A percentile compares a stretch with the other conserved stretches of the same genome.
phyloP scores from a whole-genome alignment of 1,140 invertebrate species.

The Wasmannia auropunctata region DNA sequence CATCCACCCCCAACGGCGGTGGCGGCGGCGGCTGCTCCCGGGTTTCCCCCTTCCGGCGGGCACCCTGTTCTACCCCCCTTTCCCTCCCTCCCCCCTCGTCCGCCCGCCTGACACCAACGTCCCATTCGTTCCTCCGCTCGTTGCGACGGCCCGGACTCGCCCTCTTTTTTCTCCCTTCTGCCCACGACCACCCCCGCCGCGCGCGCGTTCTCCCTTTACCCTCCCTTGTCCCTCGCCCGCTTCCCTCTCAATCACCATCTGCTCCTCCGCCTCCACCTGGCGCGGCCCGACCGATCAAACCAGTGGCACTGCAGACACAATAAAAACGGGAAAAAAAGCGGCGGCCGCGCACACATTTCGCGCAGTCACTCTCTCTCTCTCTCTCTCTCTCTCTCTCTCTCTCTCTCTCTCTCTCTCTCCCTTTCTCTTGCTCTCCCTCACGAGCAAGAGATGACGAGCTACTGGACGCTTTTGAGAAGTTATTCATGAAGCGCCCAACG shows the following conservation, averaged over 20 bases:
- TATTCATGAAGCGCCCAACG: slow-evolving; percentile 80
- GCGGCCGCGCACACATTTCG: slow-evolving; percentile 66
- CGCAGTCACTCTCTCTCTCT: slow-evolving; percentile 61
- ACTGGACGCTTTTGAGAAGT: slow-evolving; percentile 72
- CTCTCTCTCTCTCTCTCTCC: slow-evolving; percentile 54
- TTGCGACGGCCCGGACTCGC: slow-evolving; percentile 49
- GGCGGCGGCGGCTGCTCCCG: slow-evolving; percentile 26
- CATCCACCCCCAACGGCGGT: not conserved
- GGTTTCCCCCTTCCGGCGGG: slow-evolving; percentile 27
- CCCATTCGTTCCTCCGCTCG: slow-evolving; percentile 57
- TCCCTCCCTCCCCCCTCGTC: too few relatives aligned
- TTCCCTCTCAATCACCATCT: slow-evolving; percentile 73
- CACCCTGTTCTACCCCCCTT: slow-evolving; percentile 45
- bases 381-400: not conserved
- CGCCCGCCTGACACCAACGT: slow-evolving; percentile 40
- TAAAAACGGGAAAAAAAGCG: slow-evolving; percentile 79
- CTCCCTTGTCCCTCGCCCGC: slow-evolving; percentile 24
- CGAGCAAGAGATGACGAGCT: slow-evolving; percentile 54
- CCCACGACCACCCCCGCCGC: slow-evolving; percentile 64
- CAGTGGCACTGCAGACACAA: slow-evolving; percentile 81
- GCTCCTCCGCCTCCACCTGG: slow-evolving; percentile 72
- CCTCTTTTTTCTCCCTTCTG: slow-evolving; percentile 63
- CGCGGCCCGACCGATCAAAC: slow-evolving; percentile 76
- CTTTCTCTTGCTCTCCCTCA: not conserved
- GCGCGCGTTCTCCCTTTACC: slow-evolving; percentile 27